Percentiles rank a stretch among this genome's conserved stretches.
Conservation (phyloP, 1,140 invertebrate species). For the Drosophila dunni region DNA sequence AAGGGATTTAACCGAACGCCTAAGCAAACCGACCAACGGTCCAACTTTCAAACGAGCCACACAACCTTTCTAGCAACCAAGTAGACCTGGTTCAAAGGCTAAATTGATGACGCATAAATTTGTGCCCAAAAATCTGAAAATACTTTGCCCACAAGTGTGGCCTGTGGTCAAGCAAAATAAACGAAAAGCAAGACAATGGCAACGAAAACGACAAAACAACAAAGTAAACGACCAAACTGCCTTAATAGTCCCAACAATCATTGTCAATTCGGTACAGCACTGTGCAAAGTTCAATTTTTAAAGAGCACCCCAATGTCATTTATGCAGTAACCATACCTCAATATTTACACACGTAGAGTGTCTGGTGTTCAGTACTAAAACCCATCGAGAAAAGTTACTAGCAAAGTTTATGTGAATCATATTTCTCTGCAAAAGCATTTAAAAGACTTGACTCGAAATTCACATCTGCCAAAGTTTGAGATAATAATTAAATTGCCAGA, state of each 20-base stretch:
- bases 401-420: too few relatives aligned
- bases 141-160: constrained; percentile 61
- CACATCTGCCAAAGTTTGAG: too few relatives aligned
- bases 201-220: neutral
- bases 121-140: constrained; percentile 52
- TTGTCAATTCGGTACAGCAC: constrained; percentile 32
- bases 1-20: constrained; percentile 59
- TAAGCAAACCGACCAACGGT: constrained; percentile 9
- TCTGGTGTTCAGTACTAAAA: too few relatives aligned
- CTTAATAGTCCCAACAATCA: constrained; percentile 46
- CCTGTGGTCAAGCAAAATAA: constrained; percentile 69
- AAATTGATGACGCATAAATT: constrained; percentile 79
- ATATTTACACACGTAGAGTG: too few relatives aligned
- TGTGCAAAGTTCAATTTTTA: constrained; percentile 43
- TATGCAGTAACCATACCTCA: too few relatives aligned
- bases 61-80: too few relatives aligned
- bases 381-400: neutral
- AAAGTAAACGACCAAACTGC: constrained; percentile 14
- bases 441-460: too few relatives aligned
- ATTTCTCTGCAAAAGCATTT: too few relatives aligned
- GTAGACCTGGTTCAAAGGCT: constrained; percentile 47
- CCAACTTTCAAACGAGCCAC: constrained; percentile 12
- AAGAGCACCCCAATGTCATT: neutral
- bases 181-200: constrained; percentile 30
- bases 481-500: too few relatives aligned